Evolutionary conservation across 2,797 vertebrate genomes (phyloP).

Genomic region (Channa striata): DNA sequence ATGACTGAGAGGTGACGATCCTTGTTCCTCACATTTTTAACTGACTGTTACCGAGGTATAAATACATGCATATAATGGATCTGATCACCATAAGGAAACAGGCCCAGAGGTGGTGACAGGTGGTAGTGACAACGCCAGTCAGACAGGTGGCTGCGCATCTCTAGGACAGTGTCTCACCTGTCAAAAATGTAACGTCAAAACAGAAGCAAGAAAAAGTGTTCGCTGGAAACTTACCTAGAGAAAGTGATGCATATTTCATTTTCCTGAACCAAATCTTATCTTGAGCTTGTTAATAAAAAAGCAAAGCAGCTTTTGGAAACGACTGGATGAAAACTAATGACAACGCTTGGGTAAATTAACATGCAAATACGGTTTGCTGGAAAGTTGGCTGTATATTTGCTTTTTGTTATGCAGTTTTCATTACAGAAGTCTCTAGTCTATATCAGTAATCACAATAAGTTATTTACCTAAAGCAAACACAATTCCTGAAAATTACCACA

Average conservation of each 20-base stretch:
- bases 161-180: conserved; percentile 22
- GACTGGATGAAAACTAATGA: conserved; percentile 19
- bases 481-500: neutral
- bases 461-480: neutral
- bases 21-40: neutral
- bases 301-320: conserved; percentile 11
- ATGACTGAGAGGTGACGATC: neutral
- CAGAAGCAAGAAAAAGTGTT: conserved; percentile 15
- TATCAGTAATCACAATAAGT: neutral
- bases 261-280: conserved; percentile 24
- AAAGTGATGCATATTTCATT: conserved; percentile 26
- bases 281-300: conserved; percentile 11
- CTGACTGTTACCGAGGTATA: conserved; percentile 4
- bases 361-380: conserved; percentile 17
- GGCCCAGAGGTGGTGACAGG: conserved; percentile 27
- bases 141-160: conserved; percentile 27
- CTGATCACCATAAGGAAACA: conserved; percentile 9
- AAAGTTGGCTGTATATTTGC: conserved; percentile 17
- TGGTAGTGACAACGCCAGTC: conserved; percentile 19
- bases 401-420: neutral
- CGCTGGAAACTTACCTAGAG: conserved; percentile 13
- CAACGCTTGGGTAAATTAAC: conserved; percentile 8
- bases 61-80: conserved; percentile 27
- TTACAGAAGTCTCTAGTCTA: conserved; percentile 6
- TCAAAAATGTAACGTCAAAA: conserved; percentile 36